These are phyloP conservation scores for Macrostomum lignano DNA, from an alignment of 1,140 invertebrate genomes.

Conservation along the genomic window DNA sequence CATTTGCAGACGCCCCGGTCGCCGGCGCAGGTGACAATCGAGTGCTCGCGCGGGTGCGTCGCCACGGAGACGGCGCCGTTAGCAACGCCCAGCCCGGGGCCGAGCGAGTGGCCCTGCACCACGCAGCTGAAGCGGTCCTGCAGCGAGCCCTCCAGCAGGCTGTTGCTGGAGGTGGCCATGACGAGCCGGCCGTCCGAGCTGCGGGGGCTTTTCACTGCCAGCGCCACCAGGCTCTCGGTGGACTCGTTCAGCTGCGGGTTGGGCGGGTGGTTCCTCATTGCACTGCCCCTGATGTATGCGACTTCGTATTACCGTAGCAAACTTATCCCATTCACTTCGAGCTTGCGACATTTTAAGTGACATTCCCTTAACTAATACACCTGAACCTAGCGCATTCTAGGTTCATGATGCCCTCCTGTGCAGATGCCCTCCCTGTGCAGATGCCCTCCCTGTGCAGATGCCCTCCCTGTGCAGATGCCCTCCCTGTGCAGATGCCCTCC, in stretches of 20 bases:
- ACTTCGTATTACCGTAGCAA: neutral
- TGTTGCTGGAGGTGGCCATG: slow-evolving; percentile 13
- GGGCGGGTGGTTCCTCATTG: neutral
- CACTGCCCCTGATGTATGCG: neutral
- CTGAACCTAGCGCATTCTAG: too few relatives aligned
- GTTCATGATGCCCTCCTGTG: too few relatives aligned
- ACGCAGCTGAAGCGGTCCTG: slow-evolving; percentile 12
- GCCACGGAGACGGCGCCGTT: too few relatives aligned
- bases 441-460: too few relatives aligned
- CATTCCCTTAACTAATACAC: too few relatives aligned
- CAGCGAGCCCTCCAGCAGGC: slow-evolving; percentile 32
- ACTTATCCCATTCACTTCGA: too few relatives aligned
- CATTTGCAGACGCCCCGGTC: slow-evolving; percentile 46
- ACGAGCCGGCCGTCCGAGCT: slow-evolving; percentile 67
- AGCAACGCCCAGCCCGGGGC: slow-evolving; percentile 11
- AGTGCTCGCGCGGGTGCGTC: slow-evolving; percentile 11
- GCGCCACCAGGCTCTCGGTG: neutral
- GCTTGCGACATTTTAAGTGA: too few relatives aligned
- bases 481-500: too few relatives aligned
- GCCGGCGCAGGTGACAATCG: slow-evolving; percentile 12
- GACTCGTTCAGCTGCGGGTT: neutral
- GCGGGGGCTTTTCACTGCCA: slow-evolving; percentile 32
- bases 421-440: too few relatives aligned
- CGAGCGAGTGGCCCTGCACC: slow-evolving; percentile 9
- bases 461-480: too few relatives aligned